Percentiles rank a stretch among this genome's conserved stretches.
These are phyloP conservation scores for Gobio gobio DNA, from an alignment of 2,113 vertebrate species.

Conservation along the genomic window DNA sequence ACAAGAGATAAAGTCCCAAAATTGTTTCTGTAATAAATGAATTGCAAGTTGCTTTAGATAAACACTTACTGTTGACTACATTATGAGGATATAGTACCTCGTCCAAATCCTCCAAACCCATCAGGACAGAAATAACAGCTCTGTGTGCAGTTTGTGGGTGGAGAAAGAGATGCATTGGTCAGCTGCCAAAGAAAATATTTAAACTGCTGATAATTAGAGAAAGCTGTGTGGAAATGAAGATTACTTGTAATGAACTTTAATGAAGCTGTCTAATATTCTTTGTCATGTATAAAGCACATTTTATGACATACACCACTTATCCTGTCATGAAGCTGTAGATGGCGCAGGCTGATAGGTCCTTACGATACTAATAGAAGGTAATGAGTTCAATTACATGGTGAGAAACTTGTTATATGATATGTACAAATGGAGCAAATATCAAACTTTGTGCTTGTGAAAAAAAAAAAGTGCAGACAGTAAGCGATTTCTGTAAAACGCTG, in stretches of 20 bases:
- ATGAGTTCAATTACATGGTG: too few relatives aligned
- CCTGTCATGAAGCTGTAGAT: too few relatives aligned
- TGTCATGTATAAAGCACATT: too few relatives aligned
- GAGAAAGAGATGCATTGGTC: constrained; percentile 16
- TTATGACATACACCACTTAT: too few relatives aligned
- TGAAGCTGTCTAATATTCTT: too few relatives aligned
- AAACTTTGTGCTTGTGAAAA: not conserved
- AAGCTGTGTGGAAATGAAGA: not conserved
- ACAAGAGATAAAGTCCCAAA: not conserved
- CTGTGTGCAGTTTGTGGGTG: not conserved
- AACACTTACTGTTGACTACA: not conserved
- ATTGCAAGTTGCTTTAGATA: not conserved
- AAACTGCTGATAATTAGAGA: not conserved
- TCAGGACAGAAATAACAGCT: constrained; percentile 21
- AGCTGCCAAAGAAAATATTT: not conserved
- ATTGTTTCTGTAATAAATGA: not conserved
- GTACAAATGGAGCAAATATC: not conserved
- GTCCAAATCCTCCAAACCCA: not conserved
- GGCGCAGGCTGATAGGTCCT: too few relatives aligned
- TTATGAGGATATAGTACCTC: not conserved
- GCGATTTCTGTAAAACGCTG: too few relatives aligned
- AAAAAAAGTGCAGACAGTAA: too few relatives aligned
- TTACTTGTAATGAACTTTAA: too few relatives aligned
- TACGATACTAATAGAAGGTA: too few relatives aligned
- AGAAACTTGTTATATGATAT: not conserved